Conservation (phyloP, 92 coral and sea anemone genomes). For the Umimayanthus kanabou region DNA sequence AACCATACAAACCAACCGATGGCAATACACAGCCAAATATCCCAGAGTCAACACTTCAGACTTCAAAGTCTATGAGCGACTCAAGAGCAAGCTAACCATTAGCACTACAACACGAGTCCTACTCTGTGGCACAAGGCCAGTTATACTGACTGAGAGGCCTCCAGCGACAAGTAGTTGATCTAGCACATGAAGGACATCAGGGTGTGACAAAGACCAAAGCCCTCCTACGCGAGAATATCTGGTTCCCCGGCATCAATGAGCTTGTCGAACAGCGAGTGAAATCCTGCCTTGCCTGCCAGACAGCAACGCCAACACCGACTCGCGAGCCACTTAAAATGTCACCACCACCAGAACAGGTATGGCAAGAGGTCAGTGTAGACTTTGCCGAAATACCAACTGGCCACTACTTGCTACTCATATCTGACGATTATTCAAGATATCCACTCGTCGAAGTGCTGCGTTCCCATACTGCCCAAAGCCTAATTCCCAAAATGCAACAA, state of each 20-base stretch:
- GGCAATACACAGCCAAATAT: not conserved
- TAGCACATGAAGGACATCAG: slow-evolving; percentile 34
- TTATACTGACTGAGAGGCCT: not conserved
- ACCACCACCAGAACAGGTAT: slow-evolving; percentile 14
- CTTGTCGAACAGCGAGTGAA: slow-evolving; percentile 16
- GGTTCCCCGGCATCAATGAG: slow-evolving; percentile 38
- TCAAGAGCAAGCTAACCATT: slow-evolving; percentile 3
- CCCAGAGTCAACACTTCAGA: not conserved
- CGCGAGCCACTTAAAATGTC: slow-evolving; percentile 11
- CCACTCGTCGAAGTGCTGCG: too few relatives aligned
- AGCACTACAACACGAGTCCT: slow-evolving; percentile 1
- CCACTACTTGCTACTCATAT: not conserved
- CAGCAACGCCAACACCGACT: slow-evolving; percentile 9
- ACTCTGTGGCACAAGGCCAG: slow-evolving; percentile 12
- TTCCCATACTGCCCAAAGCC: too few relatives aligned
- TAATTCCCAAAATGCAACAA: too few relatives aligned
- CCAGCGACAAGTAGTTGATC: not conserved
- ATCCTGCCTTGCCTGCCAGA: slow-evolving; percentile 26
- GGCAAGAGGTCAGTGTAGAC: slow-evolving; percentile 31
- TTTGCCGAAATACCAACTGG: slow-evolving; percentile 35
- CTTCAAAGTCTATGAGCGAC: not conserved
- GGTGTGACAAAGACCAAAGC: slow-evolving; percentile 29
- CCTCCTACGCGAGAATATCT: slow-evolving; percentile 19
- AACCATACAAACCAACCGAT: too few relatives aligned
- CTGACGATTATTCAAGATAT: too few relatives aligned